These are phyloP conservation scores for Chiloscyllium plagiosum DNA, from an alignment of 2,113 vertebrate genomes.

Conservation along the genomic window DNA sequence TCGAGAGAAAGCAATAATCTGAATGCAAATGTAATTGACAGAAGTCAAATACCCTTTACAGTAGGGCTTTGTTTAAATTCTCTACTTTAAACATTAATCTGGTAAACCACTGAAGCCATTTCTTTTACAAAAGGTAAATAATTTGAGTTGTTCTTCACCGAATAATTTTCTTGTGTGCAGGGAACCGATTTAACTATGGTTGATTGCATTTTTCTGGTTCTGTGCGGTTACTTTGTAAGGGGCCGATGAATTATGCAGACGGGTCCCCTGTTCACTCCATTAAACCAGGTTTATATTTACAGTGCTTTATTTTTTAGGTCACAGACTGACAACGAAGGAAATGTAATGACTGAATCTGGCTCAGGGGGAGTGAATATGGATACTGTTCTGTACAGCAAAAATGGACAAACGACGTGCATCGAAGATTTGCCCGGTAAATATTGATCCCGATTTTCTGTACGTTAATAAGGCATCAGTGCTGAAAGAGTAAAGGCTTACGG, in stretches of 20 bases:
- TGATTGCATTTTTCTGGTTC: constrained; percentile 51
- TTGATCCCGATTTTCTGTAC: not conserved
- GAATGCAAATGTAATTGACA: not conserved
- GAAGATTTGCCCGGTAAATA: constrained; percentile 81
- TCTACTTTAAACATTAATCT: not conserved
- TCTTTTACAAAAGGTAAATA: not conserved
- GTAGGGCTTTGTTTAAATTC: not conserved
- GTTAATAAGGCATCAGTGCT: not conserved
- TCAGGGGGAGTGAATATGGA: constrained; percentile 67
- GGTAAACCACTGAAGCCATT: not conserved
- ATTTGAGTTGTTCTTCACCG: not conserved
- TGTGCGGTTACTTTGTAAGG: constrained; percentile 48
- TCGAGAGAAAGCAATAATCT: not conserved
- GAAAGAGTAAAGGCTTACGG: not conserved
- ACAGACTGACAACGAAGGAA: constrained; percentile 82
- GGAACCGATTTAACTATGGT: constrained; percentile 42
- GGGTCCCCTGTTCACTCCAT: constrained; percentile 44
- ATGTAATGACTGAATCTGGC: constrained; percentile 59
- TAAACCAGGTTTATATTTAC: constrained; percentile 40
- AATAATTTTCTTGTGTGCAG: not conserved
- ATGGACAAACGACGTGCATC: constrained; percentile 65
- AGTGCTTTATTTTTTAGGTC: constrained; percentile 63
- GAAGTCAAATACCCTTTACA: not conserved
- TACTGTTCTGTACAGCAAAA: constrained; percentile 71
- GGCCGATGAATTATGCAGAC: constrained; percentile 59